These are phyloP conservation scores for Bettongia penicillata DNA, from an alignment of 2,113 vertebrate species.

Conservation along the genomic window DNA sequence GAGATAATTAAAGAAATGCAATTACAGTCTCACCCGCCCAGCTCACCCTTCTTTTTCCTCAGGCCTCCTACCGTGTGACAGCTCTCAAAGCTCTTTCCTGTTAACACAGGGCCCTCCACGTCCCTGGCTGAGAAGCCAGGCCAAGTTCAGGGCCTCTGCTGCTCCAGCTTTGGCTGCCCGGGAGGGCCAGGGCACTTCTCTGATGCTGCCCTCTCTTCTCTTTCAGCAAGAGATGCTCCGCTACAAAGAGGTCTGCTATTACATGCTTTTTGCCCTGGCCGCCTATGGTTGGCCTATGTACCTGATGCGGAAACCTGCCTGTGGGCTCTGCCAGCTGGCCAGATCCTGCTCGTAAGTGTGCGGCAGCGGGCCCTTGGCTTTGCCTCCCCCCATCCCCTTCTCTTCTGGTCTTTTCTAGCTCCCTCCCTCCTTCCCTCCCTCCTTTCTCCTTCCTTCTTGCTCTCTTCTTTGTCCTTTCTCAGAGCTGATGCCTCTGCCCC, in stretches of 20 bases:
- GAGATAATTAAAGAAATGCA: constrained; percentile 66
- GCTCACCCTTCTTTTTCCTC: not conserved
- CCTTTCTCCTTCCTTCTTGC: not conserved
- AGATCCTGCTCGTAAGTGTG: constrained; percentile 96
- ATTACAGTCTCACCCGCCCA: constrained; percentile 10
- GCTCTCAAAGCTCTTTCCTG: not conserved
- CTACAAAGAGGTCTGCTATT: constrained; percentile 99
- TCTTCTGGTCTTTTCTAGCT: not conserved
- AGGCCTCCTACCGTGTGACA: not conserved
- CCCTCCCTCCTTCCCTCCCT: not conserved
- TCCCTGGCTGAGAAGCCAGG: not conserved
- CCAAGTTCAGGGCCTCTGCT: no score
- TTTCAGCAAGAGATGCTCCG: constrained; percentile 95
- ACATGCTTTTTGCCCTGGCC: constrained; percentile 98
- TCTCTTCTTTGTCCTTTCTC: not conserved
- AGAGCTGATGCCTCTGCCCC: not conserved
- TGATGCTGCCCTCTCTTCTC: constrained; percentile 28
- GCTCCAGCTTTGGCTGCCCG: no score
- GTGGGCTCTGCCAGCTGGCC: constrained; percentile 95
- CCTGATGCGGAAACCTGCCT: constrained; percentile 97
- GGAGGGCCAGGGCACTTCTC: not conserved
- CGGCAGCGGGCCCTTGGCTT: not conserved
- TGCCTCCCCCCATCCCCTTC: not conserved
- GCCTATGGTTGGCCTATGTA: constrained; percentile 99
- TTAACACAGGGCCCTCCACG: not conserved